Evolutionary conservation across 2,888 invertebrate species (phyloP).

Genomic region (Lasioglossum malachurum): DNA sequence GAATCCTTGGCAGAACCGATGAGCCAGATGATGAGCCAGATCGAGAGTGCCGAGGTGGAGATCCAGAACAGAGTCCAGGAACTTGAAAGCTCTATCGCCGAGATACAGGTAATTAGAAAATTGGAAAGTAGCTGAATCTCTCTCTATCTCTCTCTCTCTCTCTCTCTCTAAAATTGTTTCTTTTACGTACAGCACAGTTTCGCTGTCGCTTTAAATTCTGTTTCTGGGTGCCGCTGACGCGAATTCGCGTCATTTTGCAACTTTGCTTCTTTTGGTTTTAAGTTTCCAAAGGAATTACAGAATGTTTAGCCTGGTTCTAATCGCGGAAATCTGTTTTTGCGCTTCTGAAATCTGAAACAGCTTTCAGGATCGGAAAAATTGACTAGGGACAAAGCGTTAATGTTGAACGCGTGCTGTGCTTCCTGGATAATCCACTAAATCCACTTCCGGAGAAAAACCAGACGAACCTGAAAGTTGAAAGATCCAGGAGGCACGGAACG

Average conservation of each 20-base stretch:
- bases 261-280: background rate
- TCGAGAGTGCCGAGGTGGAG: slow-evolving; percentile 84
- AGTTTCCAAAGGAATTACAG: too few species aligned
- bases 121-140: background rate
- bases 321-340: too few species aligned
- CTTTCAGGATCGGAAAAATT: too few species aligned
- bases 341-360: too few species aligned
- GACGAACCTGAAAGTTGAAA: background rate
- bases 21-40: slow-evolving; percentile 85
- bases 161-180: background rate
- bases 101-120: slow-evolving; percentile 84
- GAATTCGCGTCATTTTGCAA: too few species aligned
- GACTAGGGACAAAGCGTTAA: too few species aligned
- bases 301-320: too few species aligned
- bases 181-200: too few species aligned
- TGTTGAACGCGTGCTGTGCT: background rate
- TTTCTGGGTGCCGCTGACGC: too few species aligned
- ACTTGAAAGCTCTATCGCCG: slow-evolving; percentile 83
- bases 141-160: background rate
- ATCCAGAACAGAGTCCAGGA: slow-evolving; percentile 83
- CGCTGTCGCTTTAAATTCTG: too few species aligned
- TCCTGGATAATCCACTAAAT: background rate
- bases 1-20: slow-evolving; percentile 87
- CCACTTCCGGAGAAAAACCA: too few species aligned
- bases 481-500: background rate